Evolutionary conservation across 2,797 vertebrate genomes (phyloP), one percentile per base, ranked within the genome.

Genomic region (Sebastes glaucus): DNA sequence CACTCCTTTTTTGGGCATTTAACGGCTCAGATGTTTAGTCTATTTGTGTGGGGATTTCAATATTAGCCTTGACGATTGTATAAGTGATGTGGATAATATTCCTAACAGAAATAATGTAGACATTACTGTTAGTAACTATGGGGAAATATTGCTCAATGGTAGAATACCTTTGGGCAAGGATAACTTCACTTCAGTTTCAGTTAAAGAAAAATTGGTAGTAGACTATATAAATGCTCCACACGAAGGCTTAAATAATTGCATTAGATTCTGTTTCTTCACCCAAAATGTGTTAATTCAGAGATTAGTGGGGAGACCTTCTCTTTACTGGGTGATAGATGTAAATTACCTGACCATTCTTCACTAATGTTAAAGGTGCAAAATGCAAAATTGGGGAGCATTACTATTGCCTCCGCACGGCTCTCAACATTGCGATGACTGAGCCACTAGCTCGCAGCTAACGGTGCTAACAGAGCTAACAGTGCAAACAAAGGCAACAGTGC

Each of bases 361-460:
- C 18, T 60, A 18, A 46, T 56, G 55, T 56, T 56, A 56, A 56
- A 56, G 22, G 55, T 56, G 22, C n/a, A 56, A 56, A n/a, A 46
- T 46, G 42, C 2, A 7, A 46, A 46, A 46, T 46, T 46, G 5
- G 42, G 42, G 42, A 46, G 42, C 42, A 46, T 46, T 46, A 6
- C 6, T 46, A 46, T 46, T 18, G 42, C 42, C 42, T 46, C 42
- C 1, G 42, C 16, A 46, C 16, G 42, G 42, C 16, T 46, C 42
- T 46, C 42, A 46, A 46, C 42, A 46, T 46, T 16, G 42, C 14
- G 6, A 46, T 18, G 16, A 46, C 42, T 46, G 42, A 46, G 42
- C 16, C 42, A 46, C 0, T 0, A 6, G 10, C 0, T 38, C 13
- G 0, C 35, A 38, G 35, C 35, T 14, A 38, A 14, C 35, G 2